Conservation (phyloP, 2,797 vertebrate species). For the Clarias platycephalus region DNA sequence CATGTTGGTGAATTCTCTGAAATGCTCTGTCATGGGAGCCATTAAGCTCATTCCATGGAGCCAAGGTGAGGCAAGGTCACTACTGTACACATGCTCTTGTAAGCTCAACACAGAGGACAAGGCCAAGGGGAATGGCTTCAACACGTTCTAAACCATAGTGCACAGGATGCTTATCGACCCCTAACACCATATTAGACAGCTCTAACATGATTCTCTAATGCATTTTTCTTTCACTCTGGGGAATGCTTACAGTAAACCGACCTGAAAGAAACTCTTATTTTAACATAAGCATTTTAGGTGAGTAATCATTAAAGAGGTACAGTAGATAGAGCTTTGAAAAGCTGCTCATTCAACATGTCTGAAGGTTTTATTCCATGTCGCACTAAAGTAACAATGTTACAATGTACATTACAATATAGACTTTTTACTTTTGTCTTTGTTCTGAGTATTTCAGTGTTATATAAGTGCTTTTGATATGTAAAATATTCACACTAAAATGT, state of each 20-base stretch:
- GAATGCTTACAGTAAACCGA: slow-evolving; percentile 10
- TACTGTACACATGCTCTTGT: slow-evolving; percentile 29
- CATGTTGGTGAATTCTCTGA: slow-evolving; percentile 24
- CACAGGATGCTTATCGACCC: slow-evolving; percentile 11
- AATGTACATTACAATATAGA: too few relatives aligned
- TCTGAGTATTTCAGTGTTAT: too few relatives aligned
- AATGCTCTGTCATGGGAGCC: slow-evolving; percentile 23
- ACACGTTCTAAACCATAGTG: slow-evolving; percentile 12
- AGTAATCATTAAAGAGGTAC: not conserved
- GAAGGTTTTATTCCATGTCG: too few relatives aligned
- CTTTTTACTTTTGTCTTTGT: too few relatives aligned
- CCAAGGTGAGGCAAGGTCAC: slow-evolving; percentile 52
- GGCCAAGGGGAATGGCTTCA: slow-evolving; percentile 20
- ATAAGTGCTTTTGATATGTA: too few relatives aligned
- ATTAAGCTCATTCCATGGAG: slow-evolving; percentile 29
- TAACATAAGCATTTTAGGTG: slow-evolving; percentile 2
- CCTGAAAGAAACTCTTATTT: slow-evolving; percentile 26
- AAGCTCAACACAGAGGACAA: slow-evolving; percentile 37
- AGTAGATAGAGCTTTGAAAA: not conserved
- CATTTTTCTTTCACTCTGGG: slow-evolving; percentile 37
- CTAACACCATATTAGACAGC: slow-evolving; percentile 16
- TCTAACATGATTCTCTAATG: slow-evolving; percentile 23
- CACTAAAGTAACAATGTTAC: too few relatives aligned
- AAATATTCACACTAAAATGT: too few relatives aligned
- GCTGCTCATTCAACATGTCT: not conserved